phyloP scores from a whole-genome alignment of 1,140 invertebrate genomes.

The Vanessa tameamea region DNA sequence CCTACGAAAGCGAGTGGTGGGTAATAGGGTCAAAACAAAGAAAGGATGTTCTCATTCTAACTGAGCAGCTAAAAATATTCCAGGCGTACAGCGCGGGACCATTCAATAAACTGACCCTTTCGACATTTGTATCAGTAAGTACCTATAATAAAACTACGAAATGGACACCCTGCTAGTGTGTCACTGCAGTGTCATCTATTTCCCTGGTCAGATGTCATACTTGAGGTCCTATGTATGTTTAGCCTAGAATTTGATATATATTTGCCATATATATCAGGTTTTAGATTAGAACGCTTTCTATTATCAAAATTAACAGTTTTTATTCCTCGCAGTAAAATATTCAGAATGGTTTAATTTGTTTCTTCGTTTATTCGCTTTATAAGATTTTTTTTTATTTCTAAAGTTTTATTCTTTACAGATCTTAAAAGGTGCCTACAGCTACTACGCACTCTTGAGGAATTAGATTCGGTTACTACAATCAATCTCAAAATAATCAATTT shows the following conservation, averaged over 20 bases:
- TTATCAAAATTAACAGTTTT: no score
- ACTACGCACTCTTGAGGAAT: slow-evolving; percentile 62
- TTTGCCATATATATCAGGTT: no score
- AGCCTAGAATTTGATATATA: no score
- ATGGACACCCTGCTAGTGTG: no score
- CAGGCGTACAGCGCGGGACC: slow-evolving; percentile 64
- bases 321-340: no score
- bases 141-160: background rate
- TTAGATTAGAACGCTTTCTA: no score
- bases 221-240: no score
- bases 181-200: no score
- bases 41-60: slow-evolving; percentile 48
- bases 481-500: background rate
- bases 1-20: slow-evolving; percentile 68
- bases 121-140: slow-evolving; percentile 63
- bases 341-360: no score
- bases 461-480: slow-evolving; percentile 31
- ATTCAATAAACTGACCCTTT: slow-evolving; percentile 59
- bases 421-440: slow-evolving; percentile 70
- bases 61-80: slow-evolving; percentile 53
- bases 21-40: slow-evolving; percentile 40
- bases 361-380: background rate
- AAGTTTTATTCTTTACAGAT: slow-evolving; percentile 57
- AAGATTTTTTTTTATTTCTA: background rate
- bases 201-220: no score